A percentile compares a stretch with the other conserved stretches of the same genome.
Conservation (phyloP, 2,113 vertebrate species). For the Spheniscus mendiculus region DNA sequence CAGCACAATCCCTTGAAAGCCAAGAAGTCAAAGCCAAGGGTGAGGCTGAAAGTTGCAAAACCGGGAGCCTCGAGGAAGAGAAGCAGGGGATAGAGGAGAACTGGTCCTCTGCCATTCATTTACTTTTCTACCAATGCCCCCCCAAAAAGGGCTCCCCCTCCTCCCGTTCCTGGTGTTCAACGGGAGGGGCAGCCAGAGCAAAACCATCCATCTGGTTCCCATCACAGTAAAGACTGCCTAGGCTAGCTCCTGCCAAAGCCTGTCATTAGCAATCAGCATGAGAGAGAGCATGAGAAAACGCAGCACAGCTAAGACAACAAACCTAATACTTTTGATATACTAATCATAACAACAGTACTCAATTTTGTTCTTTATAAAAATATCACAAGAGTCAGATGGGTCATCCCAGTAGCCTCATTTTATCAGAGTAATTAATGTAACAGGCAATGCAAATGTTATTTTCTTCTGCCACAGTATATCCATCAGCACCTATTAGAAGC, state of each 20-base stretch:
- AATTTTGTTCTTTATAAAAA: not conserved
- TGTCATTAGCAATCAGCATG: slow-evolving; percentile 25
- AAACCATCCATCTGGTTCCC: slow-evolving; percentile 50
- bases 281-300: slow-evolving; percentile 12
- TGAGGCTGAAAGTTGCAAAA: slow-evolving; percentile 23
- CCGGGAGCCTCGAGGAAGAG: not conserved
- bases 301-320: slow-evolving; percentile 47
- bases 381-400: not conserved
- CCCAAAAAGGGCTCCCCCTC: not conserved
- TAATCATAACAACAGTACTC: slow-evolving; percentile 16
- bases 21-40: slow-evolving; percentile 5
- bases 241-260: slow-evolving; percentile 31
- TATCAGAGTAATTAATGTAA: slow-evolving; percentile 11
- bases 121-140: not conserved
- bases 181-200: not conserved
- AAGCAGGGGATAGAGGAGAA: not conserved
- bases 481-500: not conserved
- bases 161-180: not conserved
- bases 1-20: not conserved
- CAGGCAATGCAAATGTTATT: slow-evolving; percentile 1
- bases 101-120: not conserved
- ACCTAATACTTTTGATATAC: slow-evolving; percentile 25
- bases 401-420: slow-evolving; percentile 11
- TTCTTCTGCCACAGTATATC: not conserved
- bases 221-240: slow-evolving; percentile 6